Base-by-base conservation (phyloP, 23 tunicate species). In the Halocynthia roretzi region DNA sequence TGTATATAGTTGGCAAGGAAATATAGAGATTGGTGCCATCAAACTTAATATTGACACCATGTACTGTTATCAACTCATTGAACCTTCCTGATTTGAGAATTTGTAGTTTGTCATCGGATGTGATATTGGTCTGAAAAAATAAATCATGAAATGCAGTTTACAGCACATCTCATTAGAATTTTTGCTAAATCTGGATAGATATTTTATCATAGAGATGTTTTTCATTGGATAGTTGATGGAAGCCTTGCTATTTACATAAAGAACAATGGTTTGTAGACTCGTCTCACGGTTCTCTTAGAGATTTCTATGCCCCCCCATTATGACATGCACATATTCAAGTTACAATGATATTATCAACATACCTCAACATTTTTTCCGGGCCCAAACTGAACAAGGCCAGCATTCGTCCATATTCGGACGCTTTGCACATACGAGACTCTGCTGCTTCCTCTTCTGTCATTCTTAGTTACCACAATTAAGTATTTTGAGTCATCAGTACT, bases 401-500 rank as follows among this genome's bases (percentile, higher is more conserved):
- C 64, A 8, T 19, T 12, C 8, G 14, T 8, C 19, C 56, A 12
- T 8, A 74, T 54, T 15, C 0, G 55, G 10, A 74, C 78, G 62
- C 6, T 22, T 21, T 48, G 56, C 8, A 74, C 56, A 64, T 74
- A 74, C 1, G 78, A 74, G 11, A 74, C 78, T 8, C 60, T 15
- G 8, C 64, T 54, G 5, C 31, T 53, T 50, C 78, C 78, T 22
- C 56, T 74, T 8, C 78, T 31, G 44, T 31, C 44, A 31, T 31
- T 31, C 2, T 31, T 31, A 31, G 44, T 31, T 31, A 4, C 44
- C 44, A 31, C 44, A 31, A 31, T 1, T 31, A 72, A 51, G 54
- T 62, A 72, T 72, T 60, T 72, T 72, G 65, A 50, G 77, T 72
- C 77, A 72, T 72, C 11, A 62, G 17, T 17, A 72, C 77, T 14